phyloP scores from a whole-genome alignment of 2,888 invertebrate species.

The Choristoneura rosaceana region DNA sequence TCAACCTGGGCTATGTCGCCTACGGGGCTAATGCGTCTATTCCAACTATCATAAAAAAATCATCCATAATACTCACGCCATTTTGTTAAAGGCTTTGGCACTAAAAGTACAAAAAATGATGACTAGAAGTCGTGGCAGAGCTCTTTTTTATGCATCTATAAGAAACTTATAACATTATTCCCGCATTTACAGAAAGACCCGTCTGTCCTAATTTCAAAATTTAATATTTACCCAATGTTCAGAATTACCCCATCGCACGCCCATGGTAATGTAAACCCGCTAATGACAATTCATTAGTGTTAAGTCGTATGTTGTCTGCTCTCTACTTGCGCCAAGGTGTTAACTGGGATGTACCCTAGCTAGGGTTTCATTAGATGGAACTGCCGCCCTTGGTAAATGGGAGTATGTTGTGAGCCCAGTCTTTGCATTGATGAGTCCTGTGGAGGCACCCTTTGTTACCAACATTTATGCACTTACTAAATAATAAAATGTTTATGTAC shows the following conservation, averaged over 20 bases:
- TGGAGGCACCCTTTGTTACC: conserved; percentile 41
- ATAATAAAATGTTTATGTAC: conserved; percentile 36
- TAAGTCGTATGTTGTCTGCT: conserved; percentile 4
- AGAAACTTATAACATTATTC: no score
- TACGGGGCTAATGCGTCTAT: no score
- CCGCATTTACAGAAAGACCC: no score
- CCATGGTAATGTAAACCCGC: not conserved
- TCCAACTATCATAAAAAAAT: no score
- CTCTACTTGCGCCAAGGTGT: conserved; percentile 51
- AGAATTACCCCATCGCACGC: not conserved
- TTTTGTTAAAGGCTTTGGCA: no score
- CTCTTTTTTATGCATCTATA: no score
- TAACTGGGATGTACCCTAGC: conserved; percentile 51
- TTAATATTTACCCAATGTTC: not conserved
- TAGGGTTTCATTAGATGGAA: conserved; percentile 50
- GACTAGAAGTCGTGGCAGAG: no score
- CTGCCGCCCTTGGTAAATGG: conserved; percentile 52
- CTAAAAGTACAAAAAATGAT: no score
- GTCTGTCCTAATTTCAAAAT: not conserved
- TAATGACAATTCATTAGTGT: conserved; percentile 7
- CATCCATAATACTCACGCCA: no score
- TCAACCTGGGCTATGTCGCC: no score
- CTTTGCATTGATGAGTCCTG: conserved; percentile 50
- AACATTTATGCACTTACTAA: conserved; percentile 43
- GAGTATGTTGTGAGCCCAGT: conserved; percentile 53